Percentiles rank a stretch among this genome's conserved stretches.
Evolutionary conservation across 2,888 invertebrate species (phyloP).

Genomic region (Calephelis perditalis): DNA sequence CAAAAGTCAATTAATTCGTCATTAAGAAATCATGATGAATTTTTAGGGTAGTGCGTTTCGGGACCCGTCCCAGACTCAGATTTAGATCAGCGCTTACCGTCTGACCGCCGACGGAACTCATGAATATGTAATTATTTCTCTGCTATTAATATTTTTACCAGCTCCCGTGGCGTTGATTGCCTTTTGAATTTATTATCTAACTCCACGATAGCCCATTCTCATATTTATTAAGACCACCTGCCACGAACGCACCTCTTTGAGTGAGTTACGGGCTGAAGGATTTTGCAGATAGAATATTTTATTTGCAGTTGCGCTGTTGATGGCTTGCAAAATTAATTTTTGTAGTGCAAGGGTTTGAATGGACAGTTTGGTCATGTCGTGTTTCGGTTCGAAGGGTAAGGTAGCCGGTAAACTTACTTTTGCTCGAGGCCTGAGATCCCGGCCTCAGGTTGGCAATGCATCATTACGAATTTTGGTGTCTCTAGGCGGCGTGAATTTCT

Average conservation of each 20-base stretch:
- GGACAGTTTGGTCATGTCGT: no score
- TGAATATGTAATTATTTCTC: constrained; percentile 76
- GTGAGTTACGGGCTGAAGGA: constrained; percentile 69
- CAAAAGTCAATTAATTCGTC: constrained; percentile 14
- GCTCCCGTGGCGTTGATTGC: constrained; percentile 74
- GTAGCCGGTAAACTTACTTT: no score
- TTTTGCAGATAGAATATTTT: constrained; percentile 76
- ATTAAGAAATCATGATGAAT: constrained; percentile 24
- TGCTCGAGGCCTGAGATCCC: no score
- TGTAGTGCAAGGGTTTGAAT: background rate
- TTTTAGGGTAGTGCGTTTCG: constrained; percentile 24
- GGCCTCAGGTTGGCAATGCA: no score
- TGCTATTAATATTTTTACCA: constrained; percentile 76
- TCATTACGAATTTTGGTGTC: no score
- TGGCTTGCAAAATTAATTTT: constrained; percentile 45
- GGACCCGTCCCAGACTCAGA: constrained; percentile 44
- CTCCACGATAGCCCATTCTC: constrained; percentile 69
- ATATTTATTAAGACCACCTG: constrained; percentile 78
- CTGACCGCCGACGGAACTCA: constrained; percentile 46
- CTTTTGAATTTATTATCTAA: constrained; percentile 77
- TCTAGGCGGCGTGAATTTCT: no score
- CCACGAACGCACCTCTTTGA: constrained; percentile 56
- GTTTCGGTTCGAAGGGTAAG: no score
- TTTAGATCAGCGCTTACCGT: constrained; percentile 46
- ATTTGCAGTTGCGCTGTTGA: constrained; percentile 54